phyloP scores from a whole-genome alignment of 2,888 invertebrate genomes.

The Andrena fulva region DNA sequence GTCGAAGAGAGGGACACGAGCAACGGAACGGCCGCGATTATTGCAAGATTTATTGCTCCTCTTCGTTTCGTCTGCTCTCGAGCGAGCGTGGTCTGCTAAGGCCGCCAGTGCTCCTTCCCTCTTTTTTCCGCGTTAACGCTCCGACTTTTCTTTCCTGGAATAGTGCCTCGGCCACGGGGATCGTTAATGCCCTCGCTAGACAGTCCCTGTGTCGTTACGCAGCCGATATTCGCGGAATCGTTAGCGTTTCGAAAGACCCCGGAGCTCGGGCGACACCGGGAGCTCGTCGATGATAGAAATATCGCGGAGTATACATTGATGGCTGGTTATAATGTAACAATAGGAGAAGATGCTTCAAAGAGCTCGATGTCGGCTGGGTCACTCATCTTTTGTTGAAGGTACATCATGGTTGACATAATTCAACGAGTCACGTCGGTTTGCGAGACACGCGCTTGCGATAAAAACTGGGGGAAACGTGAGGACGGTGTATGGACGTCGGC shows the following conservation, averaged over 20 bases:
- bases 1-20: constrained; percentile 29
- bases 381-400: too few relatives aligned
- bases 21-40: constrained; percentile 68
- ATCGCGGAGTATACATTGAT: not conserved
- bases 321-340: too few relatives aligned
- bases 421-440: too few relatives aligned
- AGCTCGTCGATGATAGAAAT: not conserved
- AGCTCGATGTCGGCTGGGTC: too few relatives aligned
- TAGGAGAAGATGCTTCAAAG: too few relatives aligned
- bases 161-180: not conserved
- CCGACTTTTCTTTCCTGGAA: constrained; percentile 28
- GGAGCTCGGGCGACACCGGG: not conserved
- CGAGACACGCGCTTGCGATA: too few relatives aligned
- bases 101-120: not conserved
- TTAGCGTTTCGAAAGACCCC: constrained; percentile 4
- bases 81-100: not conserved
- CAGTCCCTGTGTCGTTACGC: not conserved
- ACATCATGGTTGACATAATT: too few relatives aligned
- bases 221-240: constrained; percentile 4
- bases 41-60: constrained; percentile 79
- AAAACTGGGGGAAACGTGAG: too few relatives aligned
- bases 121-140: constrained; percentile 15
- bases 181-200: constrained; percentile 16
- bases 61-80: constrained; percentile 69
- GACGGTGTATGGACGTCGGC: too few relatives aligned